Percentiles rank a stretch among this genome's conserved stretches.
Evolutionary conservation across 1,140 invertebrate species (phyloP).

Genomic region (Tenebrio molitor): DNA sequence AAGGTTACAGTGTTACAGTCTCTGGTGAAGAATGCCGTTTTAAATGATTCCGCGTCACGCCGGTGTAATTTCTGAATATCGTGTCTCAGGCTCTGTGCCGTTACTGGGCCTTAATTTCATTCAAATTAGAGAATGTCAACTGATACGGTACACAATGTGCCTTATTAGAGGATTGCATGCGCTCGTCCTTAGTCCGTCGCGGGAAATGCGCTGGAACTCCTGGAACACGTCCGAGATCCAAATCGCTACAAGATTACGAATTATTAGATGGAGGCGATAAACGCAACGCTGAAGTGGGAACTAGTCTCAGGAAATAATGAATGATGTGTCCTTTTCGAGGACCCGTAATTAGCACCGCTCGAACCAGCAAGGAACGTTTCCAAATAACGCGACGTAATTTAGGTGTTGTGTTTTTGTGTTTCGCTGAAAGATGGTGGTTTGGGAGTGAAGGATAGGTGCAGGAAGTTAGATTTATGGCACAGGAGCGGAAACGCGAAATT

Average conservation of each 20-base stretch:
- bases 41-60: slow-evolving; percentile 37
- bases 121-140: slow-evolving; percentile 40
- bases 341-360: background rate
- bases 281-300: slow-evolving; percentile 5
- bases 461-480: too few relatives aligned
- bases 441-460: too few relatives aligned
- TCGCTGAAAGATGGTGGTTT: too few relatives aligned
- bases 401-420: too few relatives aligned
- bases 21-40: slow-evolving; percentile 33
- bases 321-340: slow-evolving; percentile 10
- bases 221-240: background rate
- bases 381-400: background rate
- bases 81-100: slow-evolving; percentile 22
- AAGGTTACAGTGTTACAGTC: slow-evolving; percentile 7
- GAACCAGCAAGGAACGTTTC: slow-evolving; percentile 4
- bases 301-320: background rate
- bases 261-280: slow-evolving; percentile 22
- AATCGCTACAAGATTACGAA: slow-evolving; percentile 16
- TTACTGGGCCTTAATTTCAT: slow-evolving; percentile 40
- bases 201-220: slow-evolving; percentile 5
- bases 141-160: slow-evolving; percentile 12
- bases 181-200: slow-evolving; percentile 13
- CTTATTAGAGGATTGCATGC: slow-evolving; percentile 37
- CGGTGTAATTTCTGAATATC: slow-evolving; percentile 42
- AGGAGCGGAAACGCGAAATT: too few relatives aligned